A percentile compares a stretch with the other conserved stretches of the same genome.
Conservation (phyloP, 64 coral and sea anemone species). For the Platygyra sinensis region DNA sequence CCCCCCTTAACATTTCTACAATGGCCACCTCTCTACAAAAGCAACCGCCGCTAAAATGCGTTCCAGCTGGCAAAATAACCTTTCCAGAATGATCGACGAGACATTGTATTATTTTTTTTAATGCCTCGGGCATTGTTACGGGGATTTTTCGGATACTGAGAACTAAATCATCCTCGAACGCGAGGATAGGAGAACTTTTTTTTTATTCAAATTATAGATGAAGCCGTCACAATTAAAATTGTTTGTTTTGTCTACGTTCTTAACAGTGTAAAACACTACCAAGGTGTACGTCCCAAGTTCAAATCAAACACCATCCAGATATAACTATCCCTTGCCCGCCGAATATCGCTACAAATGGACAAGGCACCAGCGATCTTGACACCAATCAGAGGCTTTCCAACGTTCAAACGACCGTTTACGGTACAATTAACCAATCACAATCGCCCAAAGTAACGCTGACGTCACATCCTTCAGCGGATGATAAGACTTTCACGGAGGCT, state of each 20-base stretch:
- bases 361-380: not conserved
- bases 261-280: conserved; percentile 16
- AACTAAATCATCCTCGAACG: no score
- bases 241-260: not conserved
- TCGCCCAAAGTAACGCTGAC: conserved; percentile 9
- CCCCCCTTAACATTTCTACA: no score
- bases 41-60: no score
- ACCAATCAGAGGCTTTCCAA: not conserved
- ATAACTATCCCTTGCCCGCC: conserved; percentile 20
- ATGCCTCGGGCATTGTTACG: no score
- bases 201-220: no score
- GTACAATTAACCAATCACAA: not conserved
- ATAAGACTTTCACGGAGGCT: not conserved
- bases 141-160: no score
- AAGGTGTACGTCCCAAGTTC: conserved; percentile 40
- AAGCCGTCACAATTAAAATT: not conserved
- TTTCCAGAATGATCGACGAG: no score
- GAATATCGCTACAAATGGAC: not conserved
- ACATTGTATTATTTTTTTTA: no score
- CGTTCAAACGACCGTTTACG: not conserved
- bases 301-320: conserved; percentile 69
- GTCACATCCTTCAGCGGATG: conserved; percentile 1
- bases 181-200: no score
- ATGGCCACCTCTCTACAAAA: no score
- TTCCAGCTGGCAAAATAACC: no score